Base-by-base conservation (phyloP, 2,797 vertebrate species). In the Notolabrus celidotus region DNA sequence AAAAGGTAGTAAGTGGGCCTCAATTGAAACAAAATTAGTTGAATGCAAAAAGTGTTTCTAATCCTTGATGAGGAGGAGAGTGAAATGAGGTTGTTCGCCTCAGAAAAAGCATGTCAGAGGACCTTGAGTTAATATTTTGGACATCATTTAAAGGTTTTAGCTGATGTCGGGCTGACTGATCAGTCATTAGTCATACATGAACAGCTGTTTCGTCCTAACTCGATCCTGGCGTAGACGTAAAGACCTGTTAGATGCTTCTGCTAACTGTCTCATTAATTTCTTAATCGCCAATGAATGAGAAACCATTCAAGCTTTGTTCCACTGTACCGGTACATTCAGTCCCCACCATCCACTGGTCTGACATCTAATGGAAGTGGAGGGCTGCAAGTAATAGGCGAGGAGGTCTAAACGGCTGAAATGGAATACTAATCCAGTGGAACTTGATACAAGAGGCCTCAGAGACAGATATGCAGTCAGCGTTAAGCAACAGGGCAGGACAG, bases 351-450 rank as follows among this genome's bases (percentile, higher is more conserved):
- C 53, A 42, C 50, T 20, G 22, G 60, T 66, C 72, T 60, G 61
- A 60, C 52, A 46, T 72, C 65, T 53, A 64, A 60, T 66, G 39
- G 72, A 60, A 43, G 67, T 12, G 7, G 69, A 53, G 66, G 16
- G 4, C 61, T 55, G 59, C 60, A 39, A 36, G 53, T 75, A 79
- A 73, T 52, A 34, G 74, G 14, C 39, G 23, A 22, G 49, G 27
- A 49, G 60, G 55, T 60, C 61, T 62, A 23, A 79, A 54, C 19
- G 29, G 20, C 59, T 33, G 59, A 51, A 38, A 53, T 68, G 64
- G 83, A 82, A 73, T 65, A 68, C 56, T 64, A 71, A 82, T 84
- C 79, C 78, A 38, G 15, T 45, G 85, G 72, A 90, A 90, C 77
- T 59, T 71, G 77, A 81, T 73, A 68, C 74, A 10, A 14, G 34